Evolutionary conservation across 2,113 vertebrate genomes (phyloP), one percentile per base, ranked within the genome.

Genomic region (Steatornis caripensis): DNA sequence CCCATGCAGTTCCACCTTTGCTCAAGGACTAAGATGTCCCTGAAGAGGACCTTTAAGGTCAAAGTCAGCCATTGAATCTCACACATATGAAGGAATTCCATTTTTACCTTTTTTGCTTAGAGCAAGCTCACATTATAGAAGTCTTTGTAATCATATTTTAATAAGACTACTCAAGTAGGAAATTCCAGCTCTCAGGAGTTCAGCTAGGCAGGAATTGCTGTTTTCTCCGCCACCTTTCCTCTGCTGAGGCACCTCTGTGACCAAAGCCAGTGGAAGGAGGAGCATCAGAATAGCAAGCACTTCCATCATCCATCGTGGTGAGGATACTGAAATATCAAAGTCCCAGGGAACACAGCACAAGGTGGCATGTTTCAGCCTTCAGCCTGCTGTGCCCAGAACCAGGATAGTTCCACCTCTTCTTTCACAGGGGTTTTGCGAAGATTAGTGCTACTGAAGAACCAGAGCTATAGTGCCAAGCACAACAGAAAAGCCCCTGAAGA

Each of bases 61-160:
- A 34, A 75, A 57, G 45, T 48, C 70, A 79, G 30, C 32, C 71
- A 53, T 0, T 58, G 46, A 57, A 85, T 68, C 11, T 61, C 71
- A 19, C 1, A 10, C 1, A 0, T 45, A 37, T 27, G 37, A 60
- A 64, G n/a, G 18, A 57, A 79, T 62, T 57, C 15, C 7, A 17
- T 11, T 93, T 76, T 36, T 79, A 62, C 46, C 12, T 62, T 6
- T 30, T 75, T 87, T 78, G 32, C 55, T 84, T 87, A 71, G 27
- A 74, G 32, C 51, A 70, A 65, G 36, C 9, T 80, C 18, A 26
- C 49, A 15, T 48, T 51, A 32, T n/a, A 23, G 11, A 74, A 82
- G 45, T 46, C 26, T 70, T 39, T 23, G 30, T 64, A 58, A 76
- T 34, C 22, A n/a, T 53, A 34, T 24, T 84, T 24, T 12, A 57